Base-by-base conservation (phyloP, 2,113 vertebrate species). In the Capreolus pygargus region DNA sequence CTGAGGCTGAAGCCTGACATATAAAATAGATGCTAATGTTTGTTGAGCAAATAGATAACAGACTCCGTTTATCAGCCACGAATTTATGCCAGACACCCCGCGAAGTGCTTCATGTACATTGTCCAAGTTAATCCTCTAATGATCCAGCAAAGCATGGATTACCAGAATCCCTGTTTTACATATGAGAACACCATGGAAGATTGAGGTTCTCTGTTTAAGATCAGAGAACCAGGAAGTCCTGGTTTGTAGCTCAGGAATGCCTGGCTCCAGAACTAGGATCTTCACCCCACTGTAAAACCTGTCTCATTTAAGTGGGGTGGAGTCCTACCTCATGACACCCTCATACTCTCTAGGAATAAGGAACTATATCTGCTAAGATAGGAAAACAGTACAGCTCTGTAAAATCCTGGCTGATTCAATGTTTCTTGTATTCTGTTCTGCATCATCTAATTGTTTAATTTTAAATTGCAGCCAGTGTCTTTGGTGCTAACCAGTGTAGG, bases 1-100 rank as follows among this genome's bases (percentile, higher is more conserved):
- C 91, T 94, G 64, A 47, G 23, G 9, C 88, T 52, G 60, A 92
- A 58, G 54, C 52, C 55, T 58, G 15, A 30, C 27, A 58, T 79
- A 76, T 81, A 89, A 79, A 93, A 74, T 96, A 96, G 74, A 94
- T 36, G 61, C 86, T 84, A 54, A 74, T 93, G 94, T 97, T 78
- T 96, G 87, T 82, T 94, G 76, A 8, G 5, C 67, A 92, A 84
- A 92, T 39, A 85, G 84, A 94, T 95, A 92, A 11, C 74, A 88
- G 97, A 78, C 43, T 45, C 47, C 23, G 17, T 94, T 88, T 36
- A 84, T 58, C 83, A 83, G 67, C 74, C 47, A n/a, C 7, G 1
- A 16, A 3, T 54, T 61, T 39, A n/a, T 13, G 74, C 74, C 89
- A 95, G 70, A 87, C 27, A 11, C 55, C 67, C 95, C 64, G 23